phyloP scores from a whole-genome alignment of 2,113 vertebrate species.

The Apistogramma diplotaenia region DNA sequence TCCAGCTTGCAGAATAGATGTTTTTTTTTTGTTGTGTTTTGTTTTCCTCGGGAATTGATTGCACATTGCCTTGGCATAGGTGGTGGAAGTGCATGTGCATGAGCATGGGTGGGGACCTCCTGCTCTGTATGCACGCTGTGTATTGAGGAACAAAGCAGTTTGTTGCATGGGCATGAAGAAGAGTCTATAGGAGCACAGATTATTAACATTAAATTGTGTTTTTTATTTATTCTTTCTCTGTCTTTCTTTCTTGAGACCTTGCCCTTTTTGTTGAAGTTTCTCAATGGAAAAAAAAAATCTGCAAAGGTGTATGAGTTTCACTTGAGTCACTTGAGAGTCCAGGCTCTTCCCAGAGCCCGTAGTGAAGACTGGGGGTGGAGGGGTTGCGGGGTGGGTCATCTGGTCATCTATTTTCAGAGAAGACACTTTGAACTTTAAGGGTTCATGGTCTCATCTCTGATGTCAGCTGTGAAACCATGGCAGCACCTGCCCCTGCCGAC shows the following conservation, averaged over 20 bases:
- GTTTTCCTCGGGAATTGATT: slow-evolving; percentile 16
- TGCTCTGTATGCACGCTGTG: slow-evolving; percentile 42
- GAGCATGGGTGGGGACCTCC: slow-evolving; percentile 44
- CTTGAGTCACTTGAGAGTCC: slow-evolving; percentile 18
- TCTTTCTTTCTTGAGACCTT: neutral
- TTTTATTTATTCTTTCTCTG: neutral
- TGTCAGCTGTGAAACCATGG: slow-evolving; percentile 38
- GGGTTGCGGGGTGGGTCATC: slow-evolving; percentile 31
- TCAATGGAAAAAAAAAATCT: neutral
- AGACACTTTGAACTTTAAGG: slow-evolving; percentile 46
- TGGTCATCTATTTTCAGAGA: slow-evolving; percentile 36
- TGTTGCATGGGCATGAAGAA: slow-evolving; percentile 67
- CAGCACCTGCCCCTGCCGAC: slow-evolving; percentile 19
- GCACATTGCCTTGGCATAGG: slow-evolving; percentile 14
- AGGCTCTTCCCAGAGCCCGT: slow-evolving; percentile 30
- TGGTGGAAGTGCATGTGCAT: slow-evolving; percentile 68
- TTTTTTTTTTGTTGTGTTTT: slow-evolving; percentile 4
- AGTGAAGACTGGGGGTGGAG: slow-evolving; percentile 36
- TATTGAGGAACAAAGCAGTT: slow-evolving; percentile 12
- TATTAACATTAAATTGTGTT: neutral
- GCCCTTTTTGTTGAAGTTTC: neutral
- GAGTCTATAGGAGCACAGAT: neutral
- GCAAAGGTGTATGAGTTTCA: neutral
- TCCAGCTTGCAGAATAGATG: slow-evolving; percentile 30
- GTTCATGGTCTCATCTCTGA: slow-evolving; percentile 31